Evolutionary conservation across 2,113 vertebrate species (phyloP), one percentile per base, ranked within the genome.

Genomic region (Mohoua ochrocephala): DNA sequence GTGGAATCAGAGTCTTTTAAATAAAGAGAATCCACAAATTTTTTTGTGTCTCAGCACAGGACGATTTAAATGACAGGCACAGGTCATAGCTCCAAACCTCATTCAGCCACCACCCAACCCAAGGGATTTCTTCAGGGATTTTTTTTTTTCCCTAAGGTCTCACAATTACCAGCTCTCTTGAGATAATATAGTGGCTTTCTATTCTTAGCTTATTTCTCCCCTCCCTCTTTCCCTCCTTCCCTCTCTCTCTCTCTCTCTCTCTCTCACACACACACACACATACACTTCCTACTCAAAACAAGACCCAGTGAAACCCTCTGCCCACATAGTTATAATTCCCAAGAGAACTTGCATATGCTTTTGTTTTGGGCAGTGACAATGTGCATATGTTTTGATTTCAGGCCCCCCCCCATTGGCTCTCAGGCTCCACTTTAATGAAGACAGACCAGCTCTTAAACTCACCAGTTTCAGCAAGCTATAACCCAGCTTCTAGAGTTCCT

Each of bases 331-430:
- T 95, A 77, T 19, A 95, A 96, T 96, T 94, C 93, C 91, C 93
- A 67, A 60, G 94, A 94, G 95, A 92, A 95, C 91, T 92, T 96
- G 94, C 95, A 94, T 97, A 95, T 95, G 95, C 96, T 95, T 95
- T 96, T 96, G 96, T 96, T 96, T 97, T 94, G 96, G 95, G 84
- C 95, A 94, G 94, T 94, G 94, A 97, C 95, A 96, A 91, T 65
- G 52, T 84, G 93, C 95, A 93, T 96, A 95, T 97, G 95, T 94
- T 96, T 96, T 91, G 84, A 89, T 96, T 97, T 95, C 91, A 91
- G 88, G 2, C 50, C 68, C 87, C 81, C 80, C 69, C 39, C 61
- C 57, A 45, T 41, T 91, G 91, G 47, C 73, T 95, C 87, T 92
- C 42, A 47, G 78, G 67, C 91, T 95, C 84, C 52, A 82, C 60